Conservation (phyloP, 2,113 vertebrate species). For the Cinclus cinclus region DNA sequence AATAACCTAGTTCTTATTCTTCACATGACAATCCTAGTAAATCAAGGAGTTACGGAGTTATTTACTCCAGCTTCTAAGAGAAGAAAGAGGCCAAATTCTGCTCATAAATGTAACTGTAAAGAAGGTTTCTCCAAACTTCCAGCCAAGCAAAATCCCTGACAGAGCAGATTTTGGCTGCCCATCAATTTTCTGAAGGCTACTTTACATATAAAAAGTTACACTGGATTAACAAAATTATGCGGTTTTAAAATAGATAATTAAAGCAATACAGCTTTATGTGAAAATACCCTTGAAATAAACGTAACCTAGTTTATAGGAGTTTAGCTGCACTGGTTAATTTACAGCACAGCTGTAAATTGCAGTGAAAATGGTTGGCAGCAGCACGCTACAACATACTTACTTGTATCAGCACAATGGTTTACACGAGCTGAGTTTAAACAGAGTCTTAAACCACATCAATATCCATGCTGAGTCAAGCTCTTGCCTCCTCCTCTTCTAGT, state of each 20-base stretch:
- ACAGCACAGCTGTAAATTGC: constrained; percentile 54
- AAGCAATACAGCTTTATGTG: constrained; percentile 58
- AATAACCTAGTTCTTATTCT: background rate
- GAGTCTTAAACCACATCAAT: constrained; percentile 54
- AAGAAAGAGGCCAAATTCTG: background rate
- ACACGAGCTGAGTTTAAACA: constrained; percentile 28
- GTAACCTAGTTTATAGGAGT: constrained; percentile 43
- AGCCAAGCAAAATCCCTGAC: background rate
- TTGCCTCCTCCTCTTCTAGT: background rate
- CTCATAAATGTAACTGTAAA: background rate
- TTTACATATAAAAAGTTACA: constrained; percentile 67
- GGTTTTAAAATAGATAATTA: constrained; percentile 65
- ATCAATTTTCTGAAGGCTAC: constrained; percentile 50
- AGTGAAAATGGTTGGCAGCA: constrained; percentile 33
- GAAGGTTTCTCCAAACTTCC: background rate
- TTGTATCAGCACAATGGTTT: constrained; percentile 58
- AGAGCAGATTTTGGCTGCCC: background rate
- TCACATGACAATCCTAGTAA: background rate
- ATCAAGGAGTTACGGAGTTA: background rate
- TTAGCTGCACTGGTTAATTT: constrained; percentile 56
- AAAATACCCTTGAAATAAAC: constrained; percentile 65
- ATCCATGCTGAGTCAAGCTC: constrained; percentile 17
- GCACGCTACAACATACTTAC: constrained; percentile 1
- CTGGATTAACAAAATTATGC: constrained; percentile 58
- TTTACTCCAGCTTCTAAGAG: background rate